Conservation (phyloP, 2,888 invertebrate species). For the Caenorhabditis wallacei region DNA sequence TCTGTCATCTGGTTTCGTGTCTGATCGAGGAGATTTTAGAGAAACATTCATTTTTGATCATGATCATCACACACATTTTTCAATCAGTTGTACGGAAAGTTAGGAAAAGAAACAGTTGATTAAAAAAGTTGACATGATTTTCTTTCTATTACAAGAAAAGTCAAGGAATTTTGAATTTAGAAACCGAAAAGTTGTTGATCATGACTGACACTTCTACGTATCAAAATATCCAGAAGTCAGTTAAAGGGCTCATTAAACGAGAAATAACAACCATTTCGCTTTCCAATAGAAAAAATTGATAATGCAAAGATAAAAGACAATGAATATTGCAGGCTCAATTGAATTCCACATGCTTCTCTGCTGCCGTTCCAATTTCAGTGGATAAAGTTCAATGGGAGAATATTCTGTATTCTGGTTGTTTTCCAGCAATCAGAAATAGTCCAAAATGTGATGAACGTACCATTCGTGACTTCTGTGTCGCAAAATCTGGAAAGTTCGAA, state of each 20-base stretch:
- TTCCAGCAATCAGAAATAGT: slow-evolving; percentile 73
- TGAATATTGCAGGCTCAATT: slow-evolving; percentile 73
- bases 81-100: neutral
- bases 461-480: slow-evolving; percentile 71
- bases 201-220: too few relatives aligned
- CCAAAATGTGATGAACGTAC: slow-evolving; percentile 70
- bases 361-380: slow-evolving; percentile 74
- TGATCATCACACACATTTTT: neutral
- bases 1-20: slow-evolving; percentile 19
- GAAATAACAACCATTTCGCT: too few relatives aligned
- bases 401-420: slow-evolving; percentile 74
- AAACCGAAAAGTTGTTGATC: too few relatives aligned
- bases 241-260: too few relatives aligned
- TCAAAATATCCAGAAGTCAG: too few relatives aligned
- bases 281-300: too few relatives aligned
- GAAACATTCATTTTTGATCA: neutral
- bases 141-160: too few relatives aligned
- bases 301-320: too few relatives aligned
- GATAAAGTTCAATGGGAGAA: slow-evolving; percentile 74
- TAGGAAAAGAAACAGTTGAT: neutral
- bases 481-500: slow-evolving; percentile 68
- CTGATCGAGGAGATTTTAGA: neutral
- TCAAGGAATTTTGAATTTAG: too few relatives aligned
- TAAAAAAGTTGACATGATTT: too few relatives aligned
- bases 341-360: slow-evolving; percentile 73